Evolutionary conservation across 1,140 invertebrate species (phyloP).

Genomic region (Meloidogyne exigua): DNA sequence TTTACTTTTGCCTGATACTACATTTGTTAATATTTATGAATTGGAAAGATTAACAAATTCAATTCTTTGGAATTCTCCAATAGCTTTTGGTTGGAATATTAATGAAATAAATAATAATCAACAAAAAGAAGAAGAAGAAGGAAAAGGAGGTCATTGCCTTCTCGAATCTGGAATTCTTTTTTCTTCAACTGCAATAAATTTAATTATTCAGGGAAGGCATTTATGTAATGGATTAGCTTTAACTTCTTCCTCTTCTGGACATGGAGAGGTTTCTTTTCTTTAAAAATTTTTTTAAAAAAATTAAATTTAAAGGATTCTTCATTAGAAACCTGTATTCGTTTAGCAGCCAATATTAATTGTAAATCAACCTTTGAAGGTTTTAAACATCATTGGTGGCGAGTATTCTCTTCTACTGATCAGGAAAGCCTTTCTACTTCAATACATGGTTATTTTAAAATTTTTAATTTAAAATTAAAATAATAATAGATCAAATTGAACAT

Average conservation of each 20-base stretch:
- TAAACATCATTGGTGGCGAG: conserved; percentile 49
- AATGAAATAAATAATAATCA: conserved; percentile 7
- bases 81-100: conserved; percentile 41
- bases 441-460: conserved; percentile 9
- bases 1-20: conserved; percentile 56
- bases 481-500: conserved; percentile 19
- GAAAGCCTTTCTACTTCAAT: background rate
- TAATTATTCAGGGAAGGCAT: conserved; percentile 51
- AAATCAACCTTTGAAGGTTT: background rate
- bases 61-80: conserved; percentile 53
- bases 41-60: conserved; percentile 39
- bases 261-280: conserved; percentile 5
- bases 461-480: background rate
- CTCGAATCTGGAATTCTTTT: conserved; percentile 56
- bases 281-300: conserved; percentile 45
- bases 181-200: conserved; percentile 55
- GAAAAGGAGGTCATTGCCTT: conserved; percentile 41
- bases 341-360: conserved; percentile 58
- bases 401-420: conserved; percentile 36
- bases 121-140: conserved; percentile 11
- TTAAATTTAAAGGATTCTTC: conserved; percentile 52
- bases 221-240: conserved; percentile 10
- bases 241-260: background rate
- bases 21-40: conserved; percentile 61
- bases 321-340: conserved; percentile 59